Evolutionary conservation across 2,888 invertebrate species (phyloP).

Genomic region (Arctia plantaginis): DNA sequence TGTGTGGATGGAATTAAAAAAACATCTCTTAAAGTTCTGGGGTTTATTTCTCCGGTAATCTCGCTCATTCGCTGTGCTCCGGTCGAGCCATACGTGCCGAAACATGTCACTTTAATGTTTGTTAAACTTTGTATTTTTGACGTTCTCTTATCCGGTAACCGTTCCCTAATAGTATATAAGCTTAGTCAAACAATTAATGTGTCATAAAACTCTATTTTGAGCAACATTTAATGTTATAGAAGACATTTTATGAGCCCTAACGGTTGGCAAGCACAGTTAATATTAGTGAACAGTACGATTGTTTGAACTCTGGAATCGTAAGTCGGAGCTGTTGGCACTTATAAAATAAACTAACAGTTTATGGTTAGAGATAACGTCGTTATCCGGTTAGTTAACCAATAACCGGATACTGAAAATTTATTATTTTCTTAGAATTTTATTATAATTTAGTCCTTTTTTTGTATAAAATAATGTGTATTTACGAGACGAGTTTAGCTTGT

Average conservation of each 20-base stretch:
- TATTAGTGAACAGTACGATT: conserved; percentile 15
- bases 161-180: conserved; percentile 6
- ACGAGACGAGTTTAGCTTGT: no score
- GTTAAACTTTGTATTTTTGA: not conserved
- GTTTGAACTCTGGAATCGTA: conserved; percentile 13
- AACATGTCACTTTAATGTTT: not conserved
- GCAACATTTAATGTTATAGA: conserved; percentile 14
- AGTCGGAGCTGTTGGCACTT: conserved; percentile 10
- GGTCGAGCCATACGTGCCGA: no score
- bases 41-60: no score
- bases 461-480: no score
- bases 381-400: conserved; percentile 1
- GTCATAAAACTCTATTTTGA: conserved; percentile 21
- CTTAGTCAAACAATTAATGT: conserved; percentile 15
- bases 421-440: not conserved
- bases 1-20: no score
- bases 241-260: conserved; percentile 20
- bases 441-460: no score
- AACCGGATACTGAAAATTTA: not conserved
- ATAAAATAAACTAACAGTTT: conserved; percentile 14
- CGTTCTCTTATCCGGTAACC: not conserved
- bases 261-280: conserved; percentile 19
- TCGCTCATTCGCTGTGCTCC: no score
- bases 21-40: no score
- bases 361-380: not conserved